Evolutionary conservation across 2,797 vertebrate genomes (phyloP).

Genomic region (Malurus splendens): DNA sequence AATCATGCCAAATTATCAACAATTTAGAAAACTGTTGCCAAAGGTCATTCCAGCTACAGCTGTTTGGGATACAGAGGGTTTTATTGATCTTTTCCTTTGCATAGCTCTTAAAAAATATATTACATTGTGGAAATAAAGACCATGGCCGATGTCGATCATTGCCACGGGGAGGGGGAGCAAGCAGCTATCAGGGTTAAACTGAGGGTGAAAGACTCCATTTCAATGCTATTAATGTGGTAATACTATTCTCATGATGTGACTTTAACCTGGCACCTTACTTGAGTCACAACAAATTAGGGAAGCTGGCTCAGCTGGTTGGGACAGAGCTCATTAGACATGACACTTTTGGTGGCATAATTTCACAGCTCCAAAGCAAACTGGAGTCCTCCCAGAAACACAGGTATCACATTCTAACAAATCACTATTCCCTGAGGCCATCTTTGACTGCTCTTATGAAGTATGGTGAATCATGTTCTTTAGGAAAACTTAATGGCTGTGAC

Average conservation of each 20-base stretch:
- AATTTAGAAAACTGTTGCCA: slow-evolving; percentile 38
- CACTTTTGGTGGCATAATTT: slow-evolving; percentile 12
- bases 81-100: slow-evolving; percentile 21
- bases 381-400: slow-evolving; percentile 14
- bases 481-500: slow-evolving; percentile 18
- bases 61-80: background rate
- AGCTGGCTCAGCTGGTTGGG: slow-evolving; percentile 30
- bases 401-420: background rate
- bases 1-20: slow-evolving; percentile 30
- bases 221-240: background rate
- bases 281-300: background rate
- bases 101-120: background rate
- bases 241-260: background rate
- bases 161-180: background rate
- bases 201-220: background rate
- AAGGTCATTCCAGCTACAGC: slow-evolving; percentile 11
- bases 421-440: slow-evolving; percentile 4
- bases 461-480: slow-evolving; percentile 33
- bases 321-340: background rate
- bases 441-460: background rate
- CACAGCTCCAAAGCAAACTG: background rate
- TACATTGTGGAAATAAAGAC: background rate
- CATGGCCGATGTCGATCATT: background rate
- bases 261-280: background rate
- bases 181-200: background rate